Evolutionary conservation across 2,888 invertebrate genomes (phyloP).

Genomic region (Chorisops tibialis): DNA sequence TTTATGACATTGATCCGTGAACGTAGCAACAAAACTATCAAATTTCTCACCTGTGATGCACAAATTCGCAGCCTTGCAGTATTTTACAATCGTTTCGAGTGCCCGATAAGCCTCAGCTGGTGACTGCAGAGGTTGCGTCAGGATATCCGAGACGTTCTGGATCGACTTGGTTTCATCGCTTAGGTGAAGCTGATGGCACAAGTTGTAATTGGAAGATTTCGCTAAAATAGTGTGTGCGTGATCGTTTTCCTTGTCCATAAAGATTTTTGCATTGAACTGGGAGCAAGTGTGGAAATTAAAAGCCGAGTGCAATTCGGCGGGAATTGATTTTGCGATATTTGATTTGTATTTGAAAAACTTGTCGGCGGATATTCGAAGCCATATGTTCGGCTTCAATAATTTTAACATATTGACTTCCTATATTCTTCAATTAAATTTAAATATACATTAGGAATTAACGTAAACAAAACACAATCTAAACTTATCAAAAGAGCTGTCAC

Average conservation of each 20-base stretch:
- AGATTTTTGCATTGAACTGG: slow-evolving; percentile 36
- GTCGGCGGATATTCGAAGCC: neutral
- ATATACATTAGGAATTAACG: neutral
- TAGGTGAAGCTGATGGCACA: neutral
- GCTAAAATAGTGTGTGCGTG: slow-evolving; percentile 45
- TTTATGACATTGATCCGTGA: slow-evolving; percentile 55
- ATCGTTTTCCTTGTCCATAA: slow-evolving; percentile 45
- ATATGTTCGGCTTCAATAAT: neutral
- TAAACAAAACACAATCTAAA: neutral
- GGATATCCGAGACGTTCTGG: neutral
- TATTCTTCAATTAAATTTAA: neutral
- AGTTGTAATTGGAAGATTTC: slow-evolving; percentile 37
- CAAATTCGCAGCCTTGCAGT: slow-evolving; percentile 37
- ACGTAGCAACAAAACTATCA: slow-evolving; percentile 38
- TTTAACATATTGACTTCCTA: neutral
- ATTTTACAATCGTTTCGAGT: slow-evolving; percentile 39
- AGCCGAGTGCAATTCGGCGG: neutral
- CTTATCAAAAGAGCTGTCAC: neutral
- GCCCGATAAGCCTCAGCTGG: slow-evolving; percentile 36
- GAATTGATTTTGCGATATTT: too few species aligned
- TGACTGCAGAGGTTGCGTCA: neutral
- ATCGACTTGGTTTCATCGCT: neutral
- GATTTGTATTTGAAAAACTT: neutral
- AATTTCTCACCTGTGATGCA: slow-evolving; percentile 43
- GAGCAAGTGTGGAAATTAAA: slow-evolving; percentile 2